phyloP scores from a whole-genome alignment of 2,888 invertebrate genomes.

The Trichopria drosophilae region DNA sequence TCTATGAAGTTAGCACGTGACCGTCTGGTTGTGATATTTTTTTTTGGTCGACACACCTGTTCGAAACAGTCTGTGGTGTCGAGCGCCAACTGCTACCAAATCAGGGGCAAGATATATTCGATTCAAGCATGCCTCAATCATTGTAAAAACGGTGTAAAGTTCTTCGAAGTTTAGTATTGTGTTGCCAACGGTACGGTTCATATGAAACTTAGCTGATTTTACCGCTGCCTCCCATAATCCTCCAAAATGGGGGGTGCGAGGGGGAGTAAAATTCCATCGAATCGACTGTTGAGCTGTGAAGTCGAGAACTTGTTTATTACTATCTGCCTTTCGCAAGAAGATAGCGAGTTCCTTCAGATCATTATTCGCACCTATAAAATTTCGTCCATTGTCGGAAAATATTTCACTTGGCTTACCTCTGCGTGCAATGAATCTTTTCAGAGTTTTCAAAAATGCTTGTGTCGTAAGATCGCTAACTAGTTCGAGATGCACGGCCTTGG shows the following conservation, averaged over 20 bases:
- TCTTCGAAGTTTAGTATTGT: not conserved
- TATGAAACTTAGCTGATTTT: not conserved
- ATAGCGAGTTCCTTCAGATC: not conserved
- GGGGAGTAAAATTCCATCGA: not conserved
- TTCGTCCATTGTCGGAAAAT: not conserved
- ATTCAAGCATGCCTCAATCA: too few species aligned
- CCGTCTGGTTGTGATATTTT: too few species aligned
- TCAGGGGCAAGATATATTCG: too few species aligned
- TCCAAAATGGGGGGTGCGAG: not conserved
- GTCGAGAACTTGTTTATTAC: too few species aligned
- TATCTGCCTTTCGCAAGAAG: not conserved
- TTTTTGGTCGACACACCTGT: too few species aligned
- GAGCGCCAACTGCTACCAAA: too few species aligned
- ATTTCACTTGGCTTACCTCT: not conserved
- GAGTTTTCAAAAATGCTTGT: too few species aligned
- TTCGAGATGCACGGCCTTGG: constrained; percentile 9
- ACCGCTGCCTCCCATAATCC: not conserved
- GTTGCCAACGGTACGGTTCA: not conserved
- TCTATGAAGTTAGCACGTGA: too few species aligned
- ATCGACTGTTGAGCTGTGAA: too few species aligned
- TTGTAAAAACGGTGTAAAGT: not conserved
- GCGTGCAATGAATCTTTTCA: too few species aligned
- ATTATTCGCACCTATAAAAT: not conserved
- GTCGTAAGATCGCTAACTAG: too few species aligned
- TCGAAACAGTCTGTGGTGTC: too few species aligned